These are phyloP conservation scores for Megalops atlanticus DNA, from an alignment of 2,113 vertebrate genomes.

Conservation along the genomic window DNA sequence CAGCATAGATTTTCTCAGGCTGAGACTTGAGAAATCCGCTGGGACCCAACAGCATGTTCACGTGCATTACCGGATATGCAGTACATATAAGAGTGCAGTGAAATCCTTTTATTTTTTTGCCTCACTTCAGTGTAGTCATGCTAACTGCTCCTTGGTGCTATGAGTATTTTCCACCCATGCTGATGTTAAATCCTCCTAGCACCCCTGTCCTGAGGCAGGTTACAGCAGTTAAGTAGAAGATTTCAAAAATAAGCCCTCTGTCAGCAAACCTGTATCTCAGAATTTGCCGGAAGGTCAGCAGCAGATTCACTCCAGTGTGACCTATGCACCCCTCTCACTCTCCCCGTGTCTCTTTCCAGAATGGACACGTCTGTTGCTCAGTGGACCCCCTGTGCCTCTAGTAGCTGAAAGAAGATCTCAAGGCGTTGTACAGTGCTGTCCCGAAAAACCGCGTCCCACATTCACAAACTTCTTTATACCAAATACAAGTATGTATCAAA, in stretches of 20 bases:
- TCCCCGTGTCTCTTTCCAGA: conserved; percentile 68
- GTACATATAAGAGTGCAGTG: background rate
- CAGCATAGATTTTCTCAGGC: background rate
- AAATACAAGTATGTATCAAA: conserved; percentile 68
- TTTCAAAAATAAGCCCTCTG: too few relatives aligned
- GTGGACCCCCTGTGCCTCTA: conserved; percentile 99
- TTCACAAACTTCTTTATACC: conserved; percentile 67
- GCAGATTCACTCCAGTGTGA: too few relatives aligned
- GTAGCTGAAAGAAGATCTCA: conserved; percentile 63
- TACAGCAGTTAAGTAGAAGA: too few relatives aligned
- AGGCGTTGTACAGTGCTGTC: conserved; percentile 33
- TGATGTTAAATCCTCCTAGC: too few relatives aligned
- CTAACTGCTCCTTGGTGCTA: too few relatives aligned
- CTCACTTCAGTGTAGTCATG: too few relatives aligned
- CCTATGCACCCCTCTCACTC: background rate
- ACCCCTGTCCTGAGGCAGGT: too few relatives aligned
- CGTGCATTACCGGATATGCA: background rate
- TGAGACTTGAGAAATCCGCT: background rate
- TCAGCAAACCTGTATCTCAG: too few relatives aligned
- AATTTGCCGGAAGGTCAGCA: too few relatives aligned
- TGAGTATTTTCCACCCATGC: background rate
- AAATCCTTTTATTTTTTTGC: background rate
- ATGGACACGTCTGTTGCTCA: conserved; percentile 97
- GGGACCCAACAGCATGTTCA: background rate
- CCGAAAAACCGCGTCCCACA: conserved; percentile 35